Percentiles rank a stretch among this genome's conserved stretches.
Evolutionary conservation across 1,140 invertebrate species (phyloP).

Genomic region (Cheumatopsyche charites): DNA sequence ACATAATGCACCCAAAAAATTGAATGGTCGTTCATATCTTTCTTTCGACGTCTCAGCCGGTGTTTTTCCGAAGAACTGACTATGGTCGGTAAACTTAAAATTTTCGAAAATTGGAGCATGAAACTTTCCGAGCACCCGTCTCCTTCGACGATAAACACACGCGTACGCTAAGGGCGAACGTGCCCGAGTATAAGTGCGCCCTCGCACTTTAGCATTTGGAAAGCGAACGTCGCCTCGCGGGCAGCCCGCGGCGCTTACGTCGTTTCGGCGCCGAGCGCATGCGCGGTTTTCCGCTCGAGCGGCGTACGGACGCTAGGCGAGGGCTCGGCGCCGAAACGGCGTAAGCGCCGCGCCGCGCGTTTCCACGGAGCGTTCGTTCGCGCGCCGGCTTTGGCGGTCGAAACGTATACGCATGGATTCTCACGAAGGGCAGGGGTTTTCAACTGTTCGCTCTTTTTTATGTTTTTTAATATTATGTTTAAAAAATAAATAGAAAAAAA

Average conservation of each 20-base stretch:
- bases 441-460: not conserved
- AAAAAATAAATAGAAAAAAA: not conserved
- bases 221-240: not conserved
- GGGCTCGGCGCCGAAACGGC: not conserved
- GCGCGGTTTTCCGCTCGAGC: not conserved
- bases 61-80: too few species aligned
- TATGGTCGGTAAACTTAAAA: too few species aligned
- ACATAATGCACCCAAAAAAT: too few species aligned
- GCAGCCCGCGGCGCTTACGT: conserved; percentile 32
- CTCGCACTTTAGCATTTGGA: not conserved
- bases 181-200: too few species aligned
- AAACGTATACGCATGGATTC: conserved; percentile 39
- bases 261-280: conserved; percentile 11
- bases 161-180: too few species aligned
- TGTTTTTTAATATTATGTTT: not conserved
- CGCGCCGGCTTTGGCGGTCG: conserved; percentile 34
- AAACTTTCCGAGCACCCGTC: too few species aligned
- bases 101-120: too few species aligned
- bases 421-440: conserved; percentile 24
- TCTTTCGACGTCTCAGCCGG: too few species aligned
- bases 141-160: too few species aligned
- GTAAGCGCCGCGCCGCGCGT: conserved; percentile 27
- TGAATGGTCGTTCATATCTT: too few species aligned
- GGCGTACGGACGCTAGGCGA: not conserved
- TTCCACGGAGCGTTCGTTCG: conserved; percentile 29